Conservation (phyloP, 2,797 vertebrate genomes). For the Erpetoichthys calabaricus region DNA sequence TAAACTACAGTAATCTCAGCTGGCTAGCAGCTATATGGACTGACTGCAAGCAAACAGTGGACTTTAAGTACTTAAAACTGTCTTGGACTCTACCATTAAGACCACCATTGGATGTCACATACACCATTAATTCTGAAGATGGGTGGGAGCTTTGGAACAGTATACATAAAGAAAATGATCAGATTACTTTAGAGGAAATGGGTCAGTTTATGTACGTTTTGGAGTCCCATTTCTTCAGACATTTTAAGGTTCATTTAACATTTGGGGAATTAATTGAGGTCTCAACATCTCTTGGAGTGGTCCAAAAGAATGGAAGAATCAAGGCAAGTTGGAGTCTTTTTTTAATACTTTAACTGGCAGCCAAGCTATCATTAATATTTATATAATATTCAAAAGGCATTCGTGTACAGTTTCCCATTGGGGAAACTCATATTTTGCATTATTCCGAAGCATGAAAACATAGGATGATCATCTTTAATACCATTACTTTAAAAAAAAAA, state of each 20-base stretch:
- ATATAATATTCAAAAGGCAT: too few species aligned
- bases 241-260: slow-evolving; percentile 76
- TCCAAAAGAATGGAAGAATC: slow-evolving; percentile 61
- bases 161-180: slow-evolving; percentile 43
- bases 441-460: too few species aligned
- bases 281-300: slow-evolving; percentile 69
- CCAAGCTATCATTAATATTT: too few species aligned
- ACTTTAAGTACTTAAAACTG: slow-evolving; percentile 48
- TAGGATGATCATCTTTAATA: too few species aligned
- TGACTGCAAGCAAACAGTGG: slow-evolving; percentile 47
- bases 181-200: slow-evolving; percentile 67
- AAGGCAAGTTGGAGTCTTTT: slow-evolving; percentile 55
- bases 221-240: slow-evolving; percentile 74
- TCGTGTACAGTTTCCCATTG: too few species aligned
- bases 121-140: slow-evolving; percentile 61
- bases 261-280: slow-evolving; percentile 64
- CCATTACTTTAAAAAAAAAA: too few species aligned
- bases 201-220: slow-evolving; percentile 63
- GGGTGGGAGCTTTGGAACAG: slow-evolving; percentile 75
- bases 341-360: too few species aligned
- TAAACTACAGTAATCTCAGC: slow-evolving; percentile 61
- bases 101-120: slow-evolving; percentile 62
- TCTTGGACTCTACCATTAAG: slow-evolving; percentile 58
- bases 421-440: too few species aligned
- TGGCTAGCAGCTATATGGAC: slow-evolving; percentile 85